These are phyloP conservation scores for Mactromeris polynyma DNA, from an alignment of 2,888 invertebrate genomes.

Conservation along the genomic window DNA sequence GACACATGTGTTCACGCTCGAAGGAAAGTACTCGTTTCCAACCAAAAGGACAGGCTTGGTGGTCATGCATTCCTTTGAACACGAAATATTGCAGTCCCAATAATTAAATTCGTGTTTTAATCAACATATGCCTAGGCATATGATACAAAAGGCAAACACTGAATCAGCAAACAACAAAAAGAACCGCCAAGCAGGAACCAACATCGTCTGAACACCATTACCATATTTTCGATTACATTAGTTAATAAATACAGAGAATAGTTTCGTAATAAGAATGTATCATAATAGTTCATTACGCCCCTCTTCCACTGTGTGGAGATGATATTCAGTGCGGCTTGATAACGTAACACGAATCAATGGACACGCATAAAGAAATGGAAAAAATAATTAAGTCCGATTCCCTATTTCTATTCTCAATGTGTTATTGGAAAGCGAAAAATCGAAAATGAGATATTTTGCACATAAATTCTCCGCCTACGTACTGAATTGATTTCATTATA, in stretches of 20 bases:
- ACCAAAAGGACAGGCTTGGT: too few species aligned
- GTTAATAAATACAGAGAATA: not conserved
- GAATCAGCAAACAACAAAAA: too few species aligned
- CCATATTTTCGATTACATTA: not conserved
- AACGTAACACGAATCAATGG: not conserved
- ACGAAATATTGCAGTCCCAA: too few species aligned
- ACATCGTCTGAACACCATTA: not conserved
- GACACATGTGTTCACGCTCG: too few species aligned
- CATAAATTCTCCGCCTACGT: not conserved
- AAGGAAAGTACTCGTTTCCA: too few species aligned
- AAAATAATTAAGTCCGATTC: not conserved
- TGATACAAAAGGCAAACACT: too few species aligned
- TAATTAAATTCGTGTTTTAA: too few species aligned
- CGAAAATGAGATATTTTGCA: not conserved
- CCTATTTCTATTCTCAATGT: not conserved
- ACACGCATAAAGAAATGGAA: not conserved
- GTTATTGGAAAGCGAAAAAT: not conserved
- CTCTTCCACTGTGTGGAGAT: not conserved
- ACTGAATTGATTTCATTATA: not conserved
- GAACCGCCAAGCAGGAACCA: too few species aligned
- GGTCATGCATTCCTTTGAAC: too few species aligned
- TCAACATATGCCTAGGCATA: too few species aligned
- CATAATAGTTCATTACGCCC: not conserved
- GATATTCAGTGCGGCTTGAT: not conserved
- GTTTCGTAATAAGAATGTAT: not conserved